Evolutionary conservation across 1,140 invertebrate genomes (phyloP).

Genomic region (Drosophila athabasca): DNA sequence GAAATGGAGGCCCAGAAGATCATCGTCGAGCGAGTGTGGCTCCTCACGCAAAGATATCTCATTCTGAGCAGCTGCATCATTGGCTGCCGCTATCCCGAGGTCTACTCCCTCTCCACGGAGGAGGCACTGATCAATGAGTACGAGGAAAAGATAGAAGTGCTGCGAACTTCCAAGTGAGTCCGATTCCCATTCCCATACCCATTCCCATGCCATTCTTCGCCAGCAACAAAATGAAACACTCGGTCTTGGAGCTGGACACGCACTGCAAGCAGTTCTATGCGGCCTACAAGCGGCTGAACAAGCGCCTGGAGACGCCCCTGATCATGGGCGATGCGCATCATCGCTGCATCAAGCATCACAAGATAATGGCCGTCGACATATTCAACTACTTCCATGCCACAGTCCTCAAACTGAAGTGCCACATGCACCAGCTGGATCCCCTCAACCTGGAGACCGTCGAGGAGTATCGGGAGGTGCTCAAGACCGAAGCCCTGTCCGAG

Average conservation of each 20-base stretch:
- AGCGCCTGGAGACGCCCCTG: slow-evolving; percentile 53
- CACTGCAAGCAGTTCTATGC: slow-evolving; percentile 57
- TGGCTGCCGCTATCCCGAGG: slow-evolving; percentile 63
- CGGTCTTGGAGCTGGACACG: slow-evolving; percentile 29
- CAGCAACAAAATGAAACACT: slow-evolving; percentile 51
- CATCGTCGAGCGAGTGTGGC: slow-evolving; percentile 58
- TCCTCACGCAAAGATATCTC: slow-evolving; percentile 61
- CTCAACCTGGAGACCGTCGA: slow-evolving; percentile 61
- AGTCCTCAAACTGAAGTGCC: slow-evolving; percentile 59
- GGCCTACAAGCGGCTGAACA: slow-evolving; percentile 45
- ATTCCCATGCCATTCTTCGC: no score
- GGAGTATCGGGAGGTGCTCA: slow-evolving; percentile 59
- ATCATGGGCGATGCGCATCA: slow-evolving; percentile 59
- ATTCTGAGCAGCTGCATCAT: slow-evolving; percentile 63
- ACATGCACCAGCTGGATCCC: slow-evolving; percentile 68
- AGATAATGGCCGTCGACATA: slow-evolving; percentile 61
- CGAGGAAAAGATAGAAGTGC: slow-evolving; percentile 58
- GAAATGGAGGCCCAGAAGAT: slow-evolving; percentile 50
- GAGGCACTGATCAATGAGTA: slow-evolving; percentile 70
- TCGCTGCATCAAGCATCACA: slow-evolving; percentile 46
- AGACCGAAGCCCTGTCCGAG: slow-evolving; percentile 30
- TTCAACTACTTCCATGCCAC: slow-evolving; percentile 62
- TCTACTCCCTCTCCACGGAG: slow-evolving; percentile 66
- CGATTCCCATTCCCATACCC: background rate
- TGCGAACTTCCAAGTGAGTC: slow-evolving; percentile 56